Base-by-base conservation (phyloP, 2,888 invertebrate genomes). In the Pyrrhia umbra region DNA sequence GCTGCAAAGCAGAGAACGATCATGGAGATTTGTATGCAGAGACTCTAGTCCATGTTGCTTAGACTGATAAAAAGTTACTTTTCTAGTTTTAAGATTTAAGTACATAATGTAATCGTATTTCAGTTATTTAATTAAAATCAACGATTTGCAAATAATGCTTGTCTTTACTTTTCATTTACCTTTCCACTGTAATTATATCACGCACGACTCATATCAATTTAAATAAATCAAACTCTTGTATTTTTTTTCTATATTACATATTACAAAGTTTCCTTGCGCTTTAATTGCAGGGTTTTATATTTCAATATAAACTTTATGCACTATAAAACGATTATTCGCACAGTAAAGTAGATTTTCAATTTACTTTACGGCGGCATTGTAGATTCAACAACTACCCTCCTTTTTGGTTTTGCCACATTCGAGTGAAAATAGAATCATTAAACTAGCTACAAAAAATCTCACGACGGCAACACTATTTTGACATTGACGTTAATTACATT, bases 11-110 rank as follows among this genome's bases (percentile, higher is more conserved):
- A 1, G 70, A 75, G 1, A 93, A 91, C 18, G 81, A 83, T 4
- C 62, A 88, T 27, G 93, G 91, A 0, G 79, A 84, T 6, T 73
- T 85, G 2, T 92, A 92, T 47, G 79, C 82, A 0, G 93, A 92
- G 58, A 80, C 74, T 9, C 30, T 80, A 43, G 79, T 81, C n/a
- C 62, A 76, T 39, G 67, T 80, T 18, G 70, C 72, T 57, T 81
- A 71, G 62, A 51, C 27, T 52, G 42, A 34, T 4, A 21, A 10
- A 54, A 59, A 4, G 13, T 27, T 46, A 23, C 23, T 43, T 34
- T 55, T 21, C 5, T 68, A 61, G 18, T 46, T 60, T 21, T 67
- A 60, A 55, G 50, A 30, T 46, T 34, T 47, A 40, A 23, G n/a
- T n/a, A n/a, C n/a, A n/a, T n/a, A 34, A 40, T 39, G 13, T 45